These are phyloP conservation scores for Chaenocephalus aceratus DNA, from an alignment of 2,113 vertebrate genomes.

Conservation along the genomic window DNA sequence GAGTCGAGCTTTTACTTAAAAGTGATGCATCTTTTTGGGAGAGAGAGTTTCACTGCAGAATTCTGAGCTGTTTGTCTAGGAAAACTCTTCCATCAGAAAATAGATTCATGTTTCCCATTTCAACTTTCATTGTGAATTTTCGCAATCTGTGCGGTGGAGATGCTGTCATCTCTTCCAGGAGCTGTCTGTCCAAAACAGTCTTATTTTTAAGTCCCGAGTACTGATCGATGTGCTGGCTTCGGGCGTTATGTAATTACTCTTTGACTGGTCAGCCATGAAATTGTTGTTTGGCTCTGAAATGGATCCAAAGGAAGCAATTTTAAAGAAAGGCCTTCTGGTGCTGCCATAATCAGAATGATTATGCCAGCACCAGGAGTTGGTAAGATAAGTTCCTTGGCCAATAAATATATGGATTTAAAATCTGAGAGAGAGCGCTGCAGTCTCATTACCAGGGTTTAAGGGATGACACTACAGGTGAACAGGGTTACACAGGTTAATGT, in stretches of 20 bases:
- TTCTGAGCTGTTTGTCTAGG: neutral
- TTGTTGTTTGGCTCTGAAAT: conserved; percentile 75
- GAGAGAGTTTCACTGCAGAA: neutral
- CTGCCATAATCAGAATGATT: conserved; percentile 29
- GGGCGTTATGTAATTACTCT: conserved; percentile 70
- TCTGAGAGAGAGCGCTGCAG: conserved; percentile 14
- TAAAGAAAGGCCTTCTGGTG: conserved; percentile 11
- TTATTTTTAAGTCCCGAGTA: conserved; percentile 49
- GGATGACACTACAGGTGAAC: too few species aligned
- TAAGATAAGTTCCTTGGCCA: conserved; percentile 21
- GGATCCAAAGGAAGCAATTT: conserved; percentile 57
- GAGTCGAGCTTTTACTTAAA: neutral
- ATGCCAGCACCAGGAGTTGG: conserved; percentile 4
- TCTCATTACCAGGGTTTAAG: conserved; percentile 23
- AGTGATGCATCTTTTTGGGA: neutral
- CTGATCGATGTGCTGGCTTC: conserved; percentile 64
- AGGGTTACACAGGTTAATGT: too few species aligned
- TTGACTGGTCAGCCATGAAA: conserved; percentile 72
- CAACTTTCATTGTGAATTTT: conserved; percentile 14
- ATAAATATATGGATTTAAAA: neutral
- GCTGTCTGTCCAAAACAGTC: conserved; percentile 61
- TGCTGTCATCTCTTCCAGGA: conserved; percentile 30
- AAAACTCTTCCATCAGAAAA: conserved; percentile 17
- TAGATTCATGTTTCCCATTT: conserved; percentile 10
- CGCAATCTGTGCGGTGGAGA: neutral